Percentiles rank a stretch among this genome's conserved stretches.
phyloP scores from a whole-genome alignment of 2,888 invertebrate genomes.

The Brachylomia viminalis region DNA sequence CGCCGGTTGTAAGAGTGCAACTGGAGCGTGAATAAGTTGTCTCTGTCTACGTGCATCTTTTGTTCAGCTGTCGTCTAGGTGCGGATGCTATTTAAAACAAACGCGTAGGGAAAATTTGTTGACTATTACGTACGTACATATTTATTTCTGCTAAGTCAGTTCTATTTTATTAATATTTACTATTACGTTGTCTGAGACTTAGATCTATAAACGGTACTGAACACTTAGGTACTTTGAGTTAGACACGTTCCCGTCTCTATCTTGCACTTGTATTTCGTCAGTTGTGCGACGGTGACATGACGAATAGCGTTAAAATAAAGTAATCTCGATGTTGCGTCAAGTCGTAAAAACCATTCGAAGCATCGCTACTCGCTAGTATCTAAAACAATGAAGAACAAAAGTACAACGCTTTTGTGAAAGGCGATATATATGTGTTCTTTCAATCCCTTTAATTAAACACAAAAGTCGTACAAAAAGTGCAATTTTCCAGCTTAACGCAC shows the following conservation, averaged over 20 bases:
- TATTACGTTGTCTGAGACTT: background rate
- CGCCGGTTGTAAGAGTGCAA: background rate
- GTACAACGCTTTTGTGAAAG: background rate
- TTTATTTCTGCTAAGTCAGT: too few relatives aligned
- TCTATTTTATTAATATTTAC: too few relatives aligned
- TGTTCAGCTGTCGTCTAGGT: conserved; percentile 1
- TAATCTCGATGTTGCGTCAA: background rate
- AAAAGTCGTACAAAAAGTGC: conserved; percentile 12
- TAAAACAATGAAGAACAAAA: background rate
- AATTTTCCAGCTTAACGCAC: conserved; percentile 28
- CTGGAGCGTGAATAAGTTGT: conserved; percentile 22
- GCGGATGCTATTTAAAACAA: conserved; percentile 15
- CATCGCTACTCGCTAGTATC: background rate
- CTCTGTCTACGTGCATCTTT: conserved; percentile 14
- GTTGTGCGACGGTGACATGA: background rate
- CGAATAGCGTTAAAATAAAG: background rate
- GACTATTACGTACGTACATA: too few relatives aligned
- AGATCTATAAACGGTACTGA: background rate
- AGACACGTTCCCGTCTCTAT: background rate
- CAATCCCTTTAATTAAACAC: conserved; percentile 16
- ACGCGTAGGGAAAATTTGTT: background rate
- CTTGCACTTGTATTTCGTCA: background rate
- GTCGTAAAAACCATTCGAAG: background rate
- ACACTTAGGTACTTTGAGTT: background rate
- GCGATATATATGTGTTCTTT: background rate